These are phyloP conservation scores for Sebastes matsubarae DNA, from an alignment of 2,797 vertebrate species.

Conservation along the genomic window DNA sequence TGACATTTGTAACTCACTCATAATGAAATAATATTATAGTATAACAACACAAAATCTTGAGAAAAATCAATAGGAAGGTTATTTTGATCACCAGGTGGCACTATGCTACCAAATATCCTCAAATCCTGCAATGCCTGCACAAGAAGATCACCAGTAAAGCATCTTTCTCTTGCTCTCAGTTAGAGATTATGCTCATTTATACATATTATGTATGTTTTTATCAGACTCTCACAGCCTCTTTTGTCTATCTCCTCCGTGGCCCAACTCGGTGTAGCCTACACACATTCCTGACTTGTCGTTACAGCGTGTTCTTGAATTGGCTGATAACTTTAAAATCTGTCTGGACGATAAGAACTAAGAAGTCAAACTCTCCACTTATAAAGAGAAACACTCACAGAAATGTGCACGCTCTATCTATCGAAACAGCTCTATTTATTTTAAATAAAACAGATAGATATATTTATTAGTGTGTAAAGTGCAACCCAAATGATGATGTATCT, in stretches of 20 bases:
- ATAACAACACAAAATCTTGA: neutral
- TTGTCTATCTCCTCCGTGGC: slow-evolving; percentile 17
- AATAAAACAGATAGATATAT: neutral
- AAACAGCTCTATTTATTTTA: neutral
- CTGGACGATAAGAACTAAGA: slow-evolving; percentile 56
- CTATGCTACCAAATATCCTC: slow-evolving; percentile 19
- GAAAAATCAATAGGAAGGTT: accelerated
- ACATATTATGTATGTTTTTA: slow-evolving; percentile 1
- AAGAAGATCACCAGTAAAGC: neutral
- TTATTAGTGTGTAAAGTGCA: neutral
- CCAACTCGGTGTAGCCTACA: slow-evolving; percentile 48
- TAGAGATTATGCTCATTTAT: neutral
- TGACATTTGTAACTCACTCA: neutral
- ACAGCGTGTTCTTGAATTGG: slow-evolving; percentile 64
- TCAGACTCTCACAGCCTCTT: slow-evolving; percentile 19
- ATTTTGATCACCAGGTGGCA: slow-evolving; percentile 60
- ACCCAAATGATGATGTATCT: neutral
- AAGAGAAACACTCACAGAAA: slow-evolving; percentile 9
- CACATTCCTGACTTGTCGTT: slow-evolving; percentile 56
- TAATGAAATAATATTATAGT: neutral
- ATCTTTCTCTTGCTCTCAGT: neutral
- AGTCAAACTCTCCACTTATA: neutral
- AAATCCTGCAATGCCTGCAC: neutral
- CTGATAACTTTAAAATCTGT: slow-evolving; percentile 67
- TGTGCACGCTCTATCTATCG: neutral